These are phyloP conservation scores for Synergus laeviventris DNA, from an alignment of 2,888 invertebrate genomes.

Conservation along the genomic window DNA sequence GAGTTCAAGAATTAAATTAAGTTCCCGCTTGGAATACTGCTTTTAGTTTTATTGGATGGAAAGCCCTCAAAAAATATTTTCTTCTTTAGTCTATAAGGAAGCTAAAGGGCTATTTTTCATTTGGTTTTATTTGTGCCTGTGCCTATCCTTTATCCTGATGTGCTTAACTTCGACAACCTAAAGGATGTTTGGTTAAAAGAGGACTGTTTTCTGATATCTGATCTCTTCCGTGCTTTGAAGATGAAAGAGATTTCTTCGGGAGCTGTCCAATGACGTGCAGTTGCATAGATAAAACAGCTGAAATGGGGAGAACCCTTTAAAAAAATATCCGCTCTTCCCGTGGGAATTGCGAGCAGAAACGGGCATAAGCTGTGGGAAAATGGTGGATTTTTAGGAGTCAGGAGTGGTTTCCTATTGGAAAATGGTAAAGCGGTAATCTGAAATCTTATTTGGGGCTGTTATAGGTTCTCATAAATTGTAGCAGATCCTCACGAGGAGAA, in stretches of 20 bases:
- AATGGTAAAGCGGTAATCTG: constrained; percentile 27
- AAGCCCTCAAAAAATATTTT: too few species aligned
- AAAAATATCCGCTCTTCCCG: not conserved
- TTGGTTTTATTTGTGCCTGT: not conserved
- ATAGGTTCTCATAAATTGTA: constrained; percentile 28
- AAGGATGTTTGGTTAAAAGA: not conserved
- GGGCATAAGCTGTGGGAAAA: not conserved
- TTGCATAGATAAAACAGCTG: constrained; percentile 7
- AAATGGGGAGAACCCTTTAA: constrained; percentile 4
- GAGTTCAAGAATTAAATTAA: too few species aligned
- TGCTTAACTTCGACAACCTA: not conserved
- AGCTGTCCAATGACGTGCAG: constrained; percentile 12
- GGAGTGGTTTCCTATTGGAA: constrained; percentile 37
- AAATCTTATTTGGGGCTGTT: constrained; percentile 31
- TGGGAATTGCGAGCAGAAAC: constrained; percentile 1
- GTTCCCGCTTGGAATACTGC: too few species aligned
- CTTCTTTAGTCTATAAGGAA: not conserved
- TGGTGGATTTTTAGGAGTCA: constrained; percentile 17
- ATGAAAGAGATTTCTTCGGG: not conserved
- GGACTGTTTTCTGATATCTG: not conserved
- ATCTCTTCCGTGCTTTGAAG: not conserved
- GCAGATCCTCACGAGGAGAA: constrained; percentile 2
- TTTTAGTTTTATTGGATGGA: too few species aligned
- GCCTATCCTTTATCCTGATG: not conserved
- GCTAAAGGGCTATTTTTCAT: not conserved